Evolutionary conservation across 2,888 invertebrate genomes (phyloP).

Genomic region (Drosophila prolongata): DNA sequence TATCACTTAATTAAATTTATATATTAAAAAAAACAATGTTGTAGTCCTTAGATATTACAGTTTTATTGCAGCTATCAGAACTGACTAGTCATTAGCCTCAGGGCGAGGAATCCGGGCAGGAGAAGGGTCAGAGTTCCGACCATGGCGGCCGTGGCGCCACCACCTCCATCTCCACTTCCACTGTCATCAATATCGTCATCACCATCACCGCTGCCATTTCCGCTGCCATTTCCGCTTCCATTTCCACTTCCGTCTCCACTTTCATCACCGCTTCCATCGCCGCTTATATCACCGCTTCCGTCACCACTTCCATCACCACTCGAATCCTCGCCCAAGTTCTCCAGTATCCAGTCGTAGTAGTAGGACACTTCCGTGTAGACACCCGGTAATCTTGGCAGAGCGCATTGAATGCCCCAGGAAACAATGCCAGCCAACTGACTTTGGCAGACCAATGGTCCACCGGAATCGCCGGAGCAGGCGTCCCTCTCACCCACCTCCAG

Average conservation of each 20-base stretch:
- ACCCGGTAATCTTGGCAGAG: conserved; percentile 89
- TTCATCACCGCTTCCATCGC: conserved; percentile 6
- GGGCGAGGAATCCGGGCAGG: conserved; percentile 46
- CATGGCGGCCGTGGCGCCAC: conserved; percentile 40
- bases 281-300: conserved; percentile 8
- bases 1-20: not conserved
- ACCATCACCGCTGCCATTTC: conserved; percentile 33
- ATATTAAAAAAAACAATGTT: not conserved
- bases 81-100: conserved; percentile 12
- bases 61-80: not conserved
- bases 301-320: conserved; percentile 15
- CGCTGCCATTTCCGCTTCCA: conserved; percentile 29
- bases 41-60: not conserved
- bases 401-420: conserved; percentile 93
- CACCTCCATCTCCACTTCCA: conserved; percentile 43
- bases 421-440: conserved; percentile 91
- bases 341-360: conserved; percentile 69
- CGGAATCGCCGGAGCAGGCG: conserved; percentile 93
- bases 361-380: conserved; percentile 89
- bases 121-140: conserved; percentile 36
- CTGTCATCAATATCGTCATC: conserved; percentile 38
- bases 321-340: conserved; percentile 31
- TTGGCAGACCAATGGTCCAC: conserved; percentile 89
- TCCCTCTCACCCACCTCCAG: conserved; percentile 90
- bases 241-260: conserved; percentile 38